A percentile compares a stretch with the other conserved stretches of the same genome.
Evolutionary conservation across 2,888 invertebrate species (phyloP).

Genomic region (Loripinus fragilis): DNA sequence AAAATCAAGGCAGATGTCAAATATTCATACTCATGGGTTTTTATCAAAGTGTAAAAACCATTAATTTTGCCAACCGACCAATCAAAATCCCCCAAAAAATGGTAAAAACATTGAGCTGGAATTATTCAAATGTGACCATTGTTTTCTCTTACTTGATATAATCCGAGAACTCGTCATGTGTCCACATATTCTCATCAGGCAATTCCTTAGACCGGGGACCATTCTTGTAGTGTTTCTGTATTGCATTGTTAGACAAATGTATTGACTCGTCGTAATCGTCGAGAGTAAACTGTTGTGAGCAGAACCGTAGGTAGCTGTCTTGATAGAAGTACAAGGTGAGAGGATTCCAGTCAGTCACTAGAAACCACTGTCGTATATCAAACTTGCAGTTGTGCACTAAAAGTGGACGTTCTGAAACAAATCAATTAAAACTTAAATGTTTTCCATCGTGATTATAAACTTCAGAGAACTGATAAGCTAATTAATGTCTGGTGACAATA

Average conservation of each 20-base stretch:
- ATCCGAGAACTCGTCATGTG: slow-evolving; percentile 88
- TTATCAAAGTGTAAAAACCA: no score
- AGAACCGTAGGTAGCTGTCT: slow-evolving; percentile 95
- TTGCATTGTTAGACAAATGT: slow-evolving; percentile 96
- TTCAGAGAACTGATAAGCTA: no score
- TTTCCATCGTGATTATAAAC: no score
- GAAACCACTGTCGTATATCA: slow-evolving; percentile 97
- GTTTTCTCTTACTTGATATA: slow-evolving; percentile 86
- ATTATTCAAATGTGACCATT: no score
- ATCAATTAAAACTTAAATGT: no score
- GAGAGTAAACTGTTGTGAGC: slow-evolving; percentile 89
- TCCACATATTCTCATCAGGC: slow-evolving; percentile 94
- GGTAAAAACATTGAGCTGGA: no score
- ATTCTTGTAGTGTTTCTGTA: slow-evolving; percentile 92
- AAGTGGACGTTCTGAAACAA: slow-evolving; percentile 90
- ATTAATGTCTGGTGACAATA: no score
- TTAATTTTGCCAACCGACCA: no score
- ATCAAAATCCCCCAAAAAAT: no score
- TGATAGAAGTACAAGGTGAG: slow-evolving; percentile 96
- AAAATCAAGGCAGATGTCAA: no score
- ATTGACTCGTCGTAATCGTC: slow-evolving; percentile 93
- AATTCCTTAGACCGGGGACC: slow-evolving; percentile 85
- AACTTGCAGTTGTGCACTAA: slow-evolving; percentile 96
- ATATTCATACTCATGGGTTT: no score
- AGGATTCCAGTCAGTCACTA: slow-evolving; percentile 95